Percentiles rank a stretch among this genome's conserved stretches.
Evolutionary conservation across 1,140 invertebrate genomes (phyloP).

Genomic region (Heliothis virescens): DNA sequence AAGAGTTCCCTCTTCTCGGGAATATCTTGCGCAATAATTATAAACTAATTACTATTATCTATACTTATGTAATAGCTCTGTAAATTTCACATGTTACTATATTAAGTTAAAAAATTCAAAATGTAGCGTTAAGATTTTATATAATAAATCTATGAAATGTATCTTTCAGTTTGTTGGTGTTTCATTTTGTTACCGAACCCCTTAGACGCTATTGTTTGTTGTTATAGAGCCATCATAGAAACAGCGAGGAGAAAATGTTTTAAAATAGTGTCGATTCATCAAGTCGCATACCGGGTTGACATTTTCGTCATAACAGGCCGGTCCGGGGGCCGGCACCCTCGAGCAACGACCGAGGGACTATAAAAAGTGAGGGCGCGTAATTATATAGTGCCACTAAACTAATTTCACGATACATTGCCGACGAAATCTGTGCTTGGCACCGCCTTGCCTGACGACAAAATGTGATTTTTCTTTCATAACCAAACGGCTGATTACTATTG

Average conservation of each 20-base stretch:
- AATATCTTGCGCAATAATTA: conserved; percentile 84
- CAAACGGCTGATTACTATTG: conserved; percentile 81
- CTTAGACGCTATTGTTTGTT: conserved; percentile 24
- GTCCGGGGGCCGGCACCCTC: conserved; percentile 64
- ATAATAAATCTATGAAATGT: conserved; percentile 86
- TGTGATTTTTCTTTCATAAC: conserved; percentile 79
- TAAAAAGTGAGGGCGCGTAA: conserved; percentile 82
- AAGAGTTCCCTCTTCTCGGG: conserved; percentile 69
- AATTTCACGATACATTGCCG: conserved; percentile 86
- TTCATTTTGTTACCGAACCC: conserved; percentile 60
- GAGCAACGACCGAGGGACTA: conserved; percentile 63
- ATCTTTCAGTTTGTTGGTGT: conserved; percentile 73
- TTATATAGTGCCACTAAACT: conserved; percentile 86
- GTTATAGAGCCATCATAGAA: conserved; percentile 51
- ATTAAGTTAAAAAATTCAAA: conserved; percentile 81
- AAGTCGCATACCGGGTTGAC: conserved; percentile 83
- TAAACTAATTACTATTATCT: conserved; percentile 83
- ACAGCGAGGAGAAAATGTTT: conserved; percentile 59
- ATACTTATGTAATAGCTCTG: conserved; percentile 82
- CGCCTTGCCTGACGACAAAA: conserved; percentile 77
- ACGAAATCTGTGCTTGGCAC: conserved; percentile 85
- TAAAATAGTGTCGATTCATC: conserved; percentile 84
- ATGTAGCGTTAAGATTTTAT: conserved; percentile 84
- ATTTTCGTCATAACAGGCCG: conserved; percentile 82
- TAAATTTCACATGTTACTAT: conserved; percentile 85